These are phyloP conservation scores for Vollenhovia emeryi DNA, from an alignment of 1,140 invertebrate genomes.

Conservation along the genomic window DNA sequence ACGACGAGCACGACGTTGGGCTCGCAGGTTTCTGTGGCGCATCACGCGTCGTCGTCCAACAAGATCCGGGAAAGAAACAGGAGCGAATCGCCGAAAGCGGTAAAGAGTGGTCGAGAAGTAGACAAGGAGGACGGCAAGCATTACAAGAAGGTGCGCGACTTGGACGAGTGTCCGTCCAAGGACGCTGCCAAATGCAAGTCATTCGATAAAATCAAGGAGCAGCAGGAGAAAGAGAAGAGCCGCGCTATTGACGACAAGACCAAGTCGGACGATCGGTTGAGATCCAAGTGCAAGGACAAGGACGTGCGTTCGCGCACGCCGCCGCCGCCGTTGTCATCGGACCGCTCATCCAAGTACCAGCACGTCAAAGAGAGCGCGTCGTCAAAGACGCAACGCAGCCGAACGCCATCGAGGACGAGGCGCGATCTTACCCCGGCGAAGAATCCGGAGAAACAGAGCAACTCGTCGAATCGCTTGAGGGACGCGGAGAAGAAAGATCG, in stretches of 20 bases:
- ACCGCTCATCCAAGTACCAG: conserved; percentile 76
- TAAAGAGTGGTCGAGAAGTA: conserved; percentile 69
- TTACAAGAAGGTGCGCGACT: conserved; percentile 78
- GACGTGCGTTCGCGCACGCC: conserved; percentile 82
- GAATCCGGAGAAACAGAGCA: conserved; percentile 73
- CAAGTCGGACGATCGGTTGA: conserved; percentile 77
- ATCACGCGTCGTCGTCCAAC: conserved; percentile 65
- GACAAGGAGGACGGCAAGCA: conserved; percentile 77
- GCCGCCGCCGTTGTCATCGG: conserved; percentile 60
- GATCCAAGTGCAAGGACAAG: conserved; percentile 80
- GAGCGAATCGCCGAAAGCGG: conserved; percentile 81
- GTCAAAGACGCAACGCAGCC: conserved; percentile 78
- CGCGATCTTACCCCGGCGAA: conserved; percentile 75
- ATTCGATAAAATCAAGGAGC: conserved; percentile 79
- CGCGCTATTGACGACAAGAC: conserved; percentile 78
- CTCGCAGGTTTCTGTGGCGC: conserved; percentile 65
- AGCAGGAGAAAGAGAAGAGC: conserved; percentile 77
- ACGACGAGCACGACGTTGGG: conserved; percentile 50
- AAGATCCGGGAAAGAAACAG: conserved; percentile 81
- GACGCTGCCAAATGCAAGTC: conserved; percentile 74
- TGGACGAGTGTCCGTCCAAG: conserved; percentile 71
- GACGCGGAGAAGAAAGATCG: conserved; percentile 82
- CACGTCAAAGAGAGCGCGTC: conserved; percentile 73
- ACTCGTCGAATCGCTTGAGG: conserved; percentile 70
- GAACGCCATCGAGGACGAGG: conserved; percentile 81